These are phyloP conservation scores for Sebastes oblongus DNA, from an alignment of 2,797 vertebrate species.

Conservation along the genomic window DNA sequence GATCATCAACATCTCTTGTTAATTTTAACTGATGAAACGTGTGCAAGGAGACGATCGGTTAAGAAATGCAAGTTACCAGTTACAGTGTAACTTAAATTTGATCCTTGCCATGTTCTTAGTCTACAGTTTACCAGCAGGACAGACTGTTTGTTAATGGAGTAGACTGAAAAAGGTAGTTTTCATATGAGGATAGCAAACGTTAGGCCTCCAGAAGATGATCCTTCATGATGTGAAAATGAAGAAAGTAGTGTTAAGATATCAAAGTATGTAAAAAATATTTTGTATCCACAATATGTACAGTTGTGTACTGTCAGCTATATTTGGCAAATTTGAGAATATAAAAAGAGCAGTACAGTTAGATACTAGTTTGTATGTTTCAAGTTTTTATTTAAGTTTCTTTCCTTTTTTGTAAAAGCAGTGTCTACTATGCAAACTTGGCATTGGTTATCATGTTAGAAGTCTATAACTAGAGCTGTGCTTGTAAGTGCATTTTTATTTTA, in stretches of 20 bases:
- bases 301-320: constrained; percentile 77
- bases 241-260: constrained; percentile 63
- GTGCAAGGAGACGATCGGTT: neutral
- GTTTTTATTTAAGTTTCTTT: constrained; percentile 59
- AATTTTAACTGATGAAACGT: neutral
- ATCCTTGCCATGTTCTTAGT: constrained; percentile 20
- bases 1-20: constrained; percentile 9
- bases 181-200: constrained; percentile 16
- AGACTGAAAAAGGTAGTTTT: constrained; percentile 30
- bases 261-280: constrained; percentile 74
- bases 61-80: neutral
- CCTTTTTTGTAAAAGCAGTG: constrained; percentile 81
- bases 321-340: constrained; percentile 71
- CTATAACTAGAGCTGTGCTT: constrained; percentile 82
- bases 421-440: constrained; percentile 92
- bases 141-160: constrained; percentile 26
- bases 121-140: constrained; percentile 45
- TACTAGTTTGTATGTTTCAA: constrained; percentile 76
- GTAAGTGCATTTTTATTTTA: constrained; percentile 82
- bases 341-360: constrained; percentile 73
- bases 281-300: constrained; percentile 78
- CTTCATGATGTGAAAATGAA: constrained; percentile 50
- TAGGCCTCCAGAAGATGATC: constrained; percentile 34
- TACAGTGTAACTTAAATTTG: constrained; percentile 11
- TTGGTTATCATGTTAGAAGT: constrained; percentile 86